phyloP scores from a whole-genome alignment of 30 jellyfish, hydroid and myxozoan genomes.

The Aurelia sp. region DNA sequence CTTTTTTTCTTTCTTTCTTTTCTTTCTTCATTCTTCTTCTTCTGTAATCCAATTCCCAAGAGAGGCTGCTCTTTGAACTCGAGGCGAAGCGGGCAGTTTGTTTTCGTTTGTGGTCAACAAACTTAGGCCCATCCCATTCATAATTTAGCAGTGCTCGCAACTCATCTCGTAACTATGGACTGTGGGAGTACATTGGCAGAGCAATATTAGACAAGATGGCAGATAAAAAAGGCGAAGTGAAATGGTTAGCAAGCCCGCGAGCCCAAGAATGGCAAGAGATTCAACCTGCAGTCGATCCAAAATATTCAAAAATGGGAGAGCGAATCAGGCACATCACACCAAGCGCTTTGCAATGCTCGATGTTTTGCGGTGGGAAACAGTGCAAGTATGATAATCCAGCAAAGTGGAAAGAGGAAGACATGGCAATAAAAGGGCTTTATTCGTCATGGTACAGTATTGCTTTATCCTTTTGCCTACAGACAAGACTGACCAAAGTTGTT shows the following conservation, averaged over 20 bases:
- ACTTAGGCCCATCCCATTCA: conserved; percentile 31
- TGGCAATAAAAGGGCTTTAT: conserved; percentile 86
- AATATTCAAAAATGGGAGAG: conserved; percentile 89
- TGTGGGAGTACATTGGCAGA: background rate
- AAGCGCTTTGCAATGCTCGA: conserved; percentile 85
- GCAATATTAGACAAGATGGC: conserved; percentile 42
- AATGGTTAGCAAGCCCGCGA: conserved; percentile 41
- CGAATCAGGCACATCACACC: conserved; percentile 92
- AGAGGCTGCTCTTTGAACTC: background rate
- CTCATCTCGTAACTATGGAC: background rate
- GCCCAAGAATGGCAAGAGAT: conserved; percentile 40
- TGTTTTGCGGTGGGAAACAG: conserved; percentile 97
- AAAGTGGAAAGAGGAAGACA: conserved; percentile 85
- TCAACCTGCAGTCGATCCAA: conserved; percentile 72
- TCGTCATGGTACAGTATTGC: conserved; percentile 82
- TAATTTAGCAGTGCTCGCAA: background rate
- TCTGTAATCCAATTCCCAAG: background rate
- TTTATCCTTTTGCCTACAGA: too few relatives aligned
- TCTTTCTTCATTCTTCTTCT: too few relatives aligned
- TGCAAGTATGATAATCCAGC: conserved; percentile 93
- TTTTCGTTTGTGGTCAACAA: conserved; percentile 25
- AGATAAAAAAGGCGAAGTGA: conserved; percentile 76
- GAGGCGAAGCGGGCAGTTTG: conserved; percentile 77
- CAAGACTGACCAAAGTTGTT: too few relatives aligned
- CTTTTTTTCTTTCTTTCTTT: too few relatives aligned